Percentiles rank a stretch among this genome's conserved stretches.
Evolutionary conservation across 1,140 invertebrate species (phyloP).

Genomic region (Psix sp.): DNA sequence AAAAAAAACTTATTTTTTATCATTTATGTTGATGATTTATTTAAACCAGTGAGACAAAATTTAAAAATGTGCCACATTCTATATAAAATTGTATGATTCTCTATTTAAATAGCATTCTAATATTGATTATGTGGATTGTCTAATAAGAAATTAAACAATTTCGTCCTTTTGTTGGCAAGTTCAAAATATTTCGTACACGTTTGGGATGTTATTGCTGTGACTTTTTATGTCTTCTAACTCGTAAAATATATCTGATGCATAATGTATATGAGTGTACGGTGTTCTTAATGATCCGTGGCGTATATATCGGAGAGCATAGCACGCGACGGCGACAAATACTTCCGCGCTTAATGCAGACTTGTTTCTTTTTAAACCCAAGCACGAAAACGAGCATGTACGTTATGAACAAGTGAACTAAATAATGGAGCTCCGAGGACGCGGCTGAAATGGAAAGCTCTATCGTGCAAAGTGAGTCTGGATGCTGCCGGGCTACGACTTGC

Average conservation of each 20-base stretch:
- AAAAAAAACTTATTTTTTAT: too few species aligned
- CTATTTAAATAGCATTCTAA: too few species aligned
- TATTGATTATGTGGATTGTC: too few species aligned
- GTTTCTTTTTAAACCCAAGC: constrained; percentile 22
- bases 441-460: constrained; percentile 66
- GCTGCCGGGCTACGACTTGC: constrained; percentile 47
- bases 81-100: too few species aligned
- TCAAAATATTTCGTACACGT: background rate
- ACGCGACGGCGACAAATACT: constrained; percentile 34
- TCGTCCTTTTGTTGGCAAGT: too few species aligned
- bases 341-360: constrained; percentile 22
- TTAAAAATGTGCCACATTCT: too few species aligned
- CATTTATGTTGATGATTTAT: too few species aligned
- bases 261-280: constrained; percentile 26
- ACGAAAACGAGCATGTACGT: constrained; percentile 22
- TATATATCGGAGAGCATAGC: constrained; percentile 13
- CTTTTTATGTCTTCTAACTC: constrained; percentile 31
- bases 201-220: background rate
- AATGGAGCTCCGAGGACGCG: constrained; percentile 29
- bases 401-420: constrained; percentile 36
- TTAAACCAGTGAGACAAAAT: too few species aligned
- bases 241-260: constrained; percentile 46
- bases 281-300: constrained; percentile 42
- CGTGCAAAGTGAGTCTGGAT: constrained; percentile 63
- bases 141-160: too few species aligned